Percentiles rank a stretch among this genome's conserved stretches.
Evolutionary conservation across 2,797 vertebrate genomes (phyloP).

Genomic region (Smutsia temminckii): DNA sequence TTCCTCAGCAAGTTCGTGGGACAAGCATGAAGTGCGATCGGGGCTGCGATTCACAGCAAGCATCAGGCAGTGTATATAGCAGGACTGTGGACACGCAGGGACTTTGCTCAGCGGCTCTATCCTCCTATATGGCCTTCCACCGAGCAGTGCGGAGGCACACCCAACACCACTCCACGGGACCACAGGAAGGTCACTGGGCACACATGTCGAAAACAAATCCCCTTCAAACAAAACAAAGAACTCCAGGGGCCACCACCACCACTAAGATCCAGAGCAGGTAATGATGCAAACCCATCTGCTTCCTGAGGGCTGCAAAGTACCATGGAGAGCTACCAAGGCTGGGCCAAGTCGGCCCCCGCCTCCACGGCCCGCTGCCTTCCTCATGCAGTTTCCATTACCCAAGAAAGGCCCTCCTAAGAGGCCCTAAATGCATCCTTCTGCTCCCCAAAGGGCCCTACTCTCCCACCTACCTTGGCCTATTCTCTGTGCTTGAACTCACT

Average conservation of each 20-base stretch:
- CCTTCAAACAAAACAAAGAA: not conserved
- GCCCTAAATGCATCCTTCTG: not conserved
- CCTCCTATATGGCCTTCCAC: not conserved
- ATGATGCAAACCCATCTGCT: not conserved
- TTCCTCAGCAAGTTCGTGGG: not conserved
- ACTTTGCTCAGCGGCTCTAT: not conserved
- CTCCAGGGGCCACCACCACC: not conserved
- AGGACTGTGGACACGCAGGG: not conserved
- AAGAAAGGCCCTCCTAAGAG: not conserved
- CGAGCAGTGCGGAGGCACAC: no score
- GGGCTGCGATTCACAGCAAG: not conserved
- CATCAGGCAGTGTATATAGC: not conserved
- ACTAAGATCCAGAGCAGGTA: not conserved
- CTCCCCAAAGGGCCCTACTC: not conserved
- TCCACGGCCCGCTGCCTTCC: not conserved
- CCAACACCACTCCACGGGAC: not conserved
- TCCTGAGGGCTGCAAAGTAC: not conserved
- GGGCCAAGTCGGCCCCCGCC: rapidly evolving
- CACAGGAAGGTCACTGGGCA: not conserved
- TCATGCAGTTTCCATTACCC: not conserved
- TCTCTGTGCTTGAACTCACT: not conserved
- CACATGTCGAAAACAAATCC: not conserved
- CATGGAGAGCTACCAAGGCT: constrained; percentile 65
- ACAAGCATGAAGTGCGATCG: not conserved
- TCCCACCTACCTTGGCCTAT: not conserved